phyloP scores from a whole-genome alignment of 2,113 vertebrate species.

The Rhinogobius similis region DNA sequence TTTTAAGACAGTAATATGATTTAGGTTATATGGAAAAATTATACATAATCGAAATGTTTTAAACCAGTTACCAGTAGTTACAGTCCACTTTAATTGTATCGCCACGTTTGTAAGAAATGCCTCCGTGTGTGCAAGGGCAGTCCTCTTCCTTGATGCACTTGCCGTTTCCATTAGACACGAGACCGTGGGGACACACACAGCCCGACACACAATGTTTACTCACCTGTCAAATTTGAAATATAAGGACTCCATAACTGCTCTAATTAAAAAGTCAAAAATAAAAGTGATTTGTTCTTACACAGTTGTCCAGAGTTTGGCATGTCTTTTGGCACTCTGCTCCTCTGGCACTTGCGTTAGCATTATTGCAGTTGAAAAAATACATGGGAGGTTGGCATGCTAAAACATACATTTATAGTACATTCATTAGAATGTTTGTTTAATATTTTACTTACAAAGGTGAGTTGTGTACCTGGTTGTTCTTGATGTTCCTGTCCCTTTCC shows the following conservation, averaged over 20 bases:
- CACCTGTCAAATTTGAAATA: conserved; percentile 71
- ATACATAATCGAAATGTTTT: not conserved
- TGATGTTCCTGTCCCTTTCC: conserved; percentile 8
- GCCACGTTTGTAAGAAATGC: conserved; percentile 77
- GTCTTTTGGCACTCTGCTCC: conserved; percentile 88
- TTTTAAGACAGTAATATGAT: conserved; percentile 1
- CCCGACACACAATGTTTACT: conserved; percentile 83
- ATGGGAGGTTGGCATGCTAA: conserved; percentile 85
- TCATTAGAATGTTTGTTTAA: not conserved
- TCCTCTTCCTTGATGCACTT: conserved; percentile 78
- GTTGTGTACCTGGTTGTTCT: conserved; percentile 30
- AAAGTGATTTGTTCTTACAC: conserved; percentile 77
- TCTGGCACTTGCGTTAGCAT: conserved; percentile 41
- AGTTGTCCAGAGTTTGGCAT: conserved; percentile 85
- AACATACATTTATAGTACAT: conserved; percentile 25
- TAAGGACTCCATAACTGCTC: not conserved
- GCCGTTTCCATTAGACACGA: conserved; percentile 80
- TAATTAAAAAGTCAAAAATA: not conserved
- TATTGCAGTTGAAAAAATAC: conserved; percentile 84
- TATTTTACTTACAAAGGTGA: not conserved
- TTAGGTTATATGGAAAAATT: not conserved
- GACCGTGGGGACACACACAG: conserved; percentile 85
- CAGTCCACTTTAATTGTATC: conserved; percentile 82
- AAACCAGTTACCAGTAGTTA: conserved; percentile 85
- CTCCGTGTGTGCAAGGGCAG: conserved; percentile 88